Conservation (phyloP, 2,888 invertebrate genomes). For the Watsonalla cultraria region DNA sequence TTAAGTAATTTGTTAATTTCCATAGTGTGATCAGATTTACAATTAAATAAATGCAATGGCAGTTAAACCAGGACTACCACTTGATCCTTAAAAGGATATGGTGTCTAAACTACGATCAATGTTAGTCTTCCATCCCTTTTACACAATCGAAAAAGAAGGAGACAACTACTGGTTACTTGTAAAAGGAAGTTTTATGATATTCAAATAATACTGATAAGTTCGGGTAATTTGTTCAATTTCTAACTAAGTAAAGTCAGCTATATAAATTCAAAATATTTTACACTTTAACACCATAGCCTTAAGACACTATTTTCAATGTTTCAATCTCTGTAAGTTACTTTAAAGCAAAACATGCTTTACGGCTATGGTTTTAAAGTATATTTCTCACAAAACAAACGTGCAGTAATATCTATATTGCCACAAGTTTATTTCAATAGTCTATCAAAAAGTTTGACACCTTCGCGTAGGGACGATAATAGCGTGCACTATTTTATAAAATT, state of each 20-base stretch:
- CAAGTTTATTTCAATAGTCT: neutral
- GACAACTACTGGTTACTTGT: slow-evolving; percentile 18
- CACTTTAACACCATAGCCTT: neutral
- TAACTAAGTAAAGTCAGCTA: neutral
- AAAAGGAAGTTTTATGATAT: slow-evolving; percentile 3
- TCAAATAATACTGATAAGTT: neutral
- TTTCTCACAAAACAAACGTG: too few relatives aligned
- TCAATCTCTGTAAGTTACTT: too few relatives aligned
- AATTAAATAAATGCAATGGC: neutral
- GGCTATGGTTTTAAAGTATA: too few relatives aligned
- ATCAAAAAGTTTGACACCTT: neutral
- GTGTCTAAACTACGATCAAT: neutral
- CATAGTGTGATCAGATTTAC: neutral
- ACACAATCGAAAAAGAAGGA: slow-evolving; percentile 28
- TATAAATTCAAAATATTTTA: neutral
- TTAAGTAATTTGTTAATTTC: neutral
- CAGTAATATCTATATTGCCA: neutral
- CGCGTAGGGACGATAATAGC: slow-evolving; percentile 1
- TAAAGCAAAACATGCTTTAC: too few relatives aligned
- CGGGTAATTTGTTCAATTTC: neutral
- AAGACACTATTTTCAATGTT: neutral
- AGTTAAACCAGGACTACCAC: neutral
- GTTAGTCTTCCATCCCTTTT: slow-evolving; percentile 23
- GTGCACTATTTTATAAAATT: neutral
- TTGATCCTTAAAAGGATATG: too few relatives aligned